Evolutionary conservation across 2,113 vertebrate genomes (phyloP), one percentile per base, ranked within the genome.

Genomic region (Aptenodytes patagonicus): DNA sequence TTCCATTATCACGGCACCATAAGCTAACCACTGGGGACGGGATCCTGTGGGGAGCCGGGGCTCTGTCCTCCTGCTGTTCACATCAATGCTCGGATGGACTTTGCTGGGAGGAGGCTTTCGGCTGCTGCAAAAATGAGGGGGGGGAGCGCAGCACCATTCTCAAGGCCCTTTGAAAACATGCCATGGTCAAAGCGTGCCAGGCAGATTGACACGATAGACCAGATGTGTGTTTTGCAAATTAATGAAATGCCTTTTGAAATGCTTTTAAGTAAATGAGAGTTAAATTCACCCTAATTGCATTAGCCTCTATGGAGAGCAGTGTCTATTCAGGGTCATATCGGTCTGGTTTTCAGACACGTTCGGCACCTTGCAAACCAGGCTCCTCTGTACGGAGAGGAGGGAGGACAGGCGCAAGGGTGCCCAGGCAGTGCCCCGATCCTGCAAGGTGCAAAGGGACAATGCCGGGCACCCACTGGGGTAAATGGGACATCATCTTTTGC

Each of bases 241-340:
- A 96, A 95, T 97, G 73, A 96, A 97, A 97, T 91, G 96, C 81
- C 78, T 94, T 95, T 97, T 93, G 87, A 95, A 90, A 96, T 91
- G 96, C 97, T 97, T 97, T 97, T 97, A 96, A 97, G 94, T 89
- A 96, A 95, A 97, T 96, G 93, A 97, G 94, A 94, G 91, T 97
- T 96, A 97, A 97, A 96, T 97, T 95, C 89, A 25, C 58, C 73
- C 93, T 97, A 96, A 97, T 94, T 95, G 87, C 84, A 82, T 97
- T 96, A 97, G 86, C 75, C 87, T 65, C 93, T 57, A 0, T 1
- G n/a, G 75, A 84, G 62, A 91, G 68, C 62, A 10, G 58, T 17
- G 51, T 80, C 83, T 91, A 22, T 46, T 46, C 54, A 49, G 86
- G 61, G 47, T 79, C 61, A 17, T 1, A 0, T 52, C 12, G 1